A percentile compares a stretch with the other conserved stretches of the same genome.
Conservation (phyloP, 2,888 invertebrate species). For the Caenorhabditis sp. region DNA sequence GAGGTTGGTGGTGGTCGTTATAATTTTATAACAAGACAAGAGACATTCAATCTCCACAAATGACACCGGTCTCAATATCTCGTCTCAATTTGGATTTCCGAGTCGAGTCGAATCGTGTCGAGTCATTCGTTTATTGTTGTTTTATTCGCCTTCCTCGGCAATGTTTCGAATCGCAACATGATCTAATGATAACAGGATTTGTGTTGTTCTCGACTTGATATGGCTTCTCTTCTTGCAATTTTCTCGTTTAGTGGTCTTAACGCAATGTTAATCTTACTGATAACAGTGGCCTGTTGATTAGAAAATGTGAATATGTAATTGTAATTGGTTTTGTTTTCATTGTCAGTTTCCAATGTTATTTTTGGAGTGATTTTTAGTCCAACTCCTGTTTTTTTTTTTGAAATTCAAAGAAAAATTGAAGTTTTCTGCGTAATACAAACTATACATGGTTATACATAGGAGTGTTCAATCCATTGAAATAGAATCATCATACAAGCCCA, state of each 20-base stretch:
- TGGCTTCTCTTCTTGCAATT: background rate
- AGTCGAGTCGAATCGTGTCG: too few relatives aligned
- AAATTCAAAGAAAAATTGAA: too few relatives aligned
- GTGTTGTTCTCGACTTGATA: background rate
- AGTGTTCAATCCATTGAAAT: too few relatives aligned
- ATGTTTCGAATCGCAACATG: background rate
- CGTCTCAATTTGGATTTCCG: too few relatives aligned
- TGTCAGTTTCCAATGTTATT: too few relatives aligned
- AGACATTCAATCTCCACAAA: too few relatives aligned
- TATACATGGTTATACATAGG: too few relatives aligned
- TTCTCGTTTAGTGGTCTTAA: too few relatives aligned
- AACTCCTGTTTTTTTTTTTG: too few relatives aligned
- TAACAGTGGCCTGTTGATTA: background rate
- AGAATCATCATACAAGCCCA: constrained; percentile 45
- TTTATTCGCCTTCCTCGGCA: background rate
- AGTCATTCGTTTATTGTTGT: constrained; percentile 1
- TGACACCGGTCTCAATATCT: constrained; percentile 1
- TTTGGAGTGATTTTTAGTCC: background rate
- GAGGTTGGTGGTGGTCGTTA: background rate
- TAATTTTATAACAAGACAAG: constrained; percentile 22
- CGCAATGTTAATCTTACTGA: background rate
- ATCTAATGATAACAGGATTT: constrained; percentile 1
- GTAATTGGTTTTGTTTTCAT: too few relatives aligned
- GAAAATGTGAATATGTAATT: too few relatives aligned
- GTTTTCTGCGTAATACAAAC: too few relatives aligned